phyloP scores from a whole-genome alignment of 2,888 invertebrate genomes.

The Mystacides longicornis region DNA sequence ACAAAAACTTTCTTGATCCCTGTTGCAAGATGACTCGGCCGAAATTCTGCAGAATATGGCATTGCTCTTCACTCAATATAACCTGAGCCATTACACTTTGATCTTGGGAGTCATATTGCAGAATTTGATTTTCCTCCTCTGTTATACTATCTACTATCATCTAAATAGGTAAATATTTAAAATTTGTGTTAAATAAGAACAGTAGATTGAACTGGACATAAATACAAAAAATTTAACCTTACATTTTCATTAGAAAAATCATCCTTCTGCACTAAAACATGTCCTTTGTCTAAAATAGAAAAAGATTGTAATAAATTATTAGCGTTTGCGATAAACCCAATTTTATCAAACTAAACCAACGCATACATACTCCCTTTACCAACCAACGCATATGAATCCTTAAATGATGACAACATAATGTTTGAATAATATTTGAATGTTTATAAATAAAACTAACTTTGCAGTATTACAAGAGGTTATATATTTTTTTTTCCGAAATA shows the following conservation, averaged over 20 bases:
- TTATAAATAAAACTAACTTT: no score
- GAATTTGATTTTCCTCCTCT: background rate
- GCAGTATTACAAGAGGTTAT: no score
- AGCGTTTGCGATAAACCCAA: no score
- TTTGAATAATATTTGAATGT: no score
- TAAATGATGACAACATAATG: no score
- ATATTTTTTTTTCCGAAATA: no score
- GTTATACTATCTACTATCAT: background rate
- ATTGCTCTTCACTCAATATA: constrained; percentile 18
- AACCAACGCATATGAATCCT: no score
- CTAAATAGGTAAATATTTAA: background rate
- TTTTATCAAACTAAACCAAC: no score
- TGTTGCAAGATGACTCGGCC: constrained; percentile 16
- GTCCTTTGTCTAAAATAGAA: constrained; percentile 7
- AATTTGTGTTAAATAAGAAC: background rate
- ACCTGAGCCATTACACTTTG: constrained; percentile 7
- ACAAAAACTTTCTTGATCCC: constrained; percentile 9
- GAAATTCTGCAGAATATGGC: constrained; percentile 14
- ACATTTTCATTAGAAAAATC: background rate
- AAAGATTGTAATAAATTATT: no score
- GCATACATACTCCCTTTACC: no score
- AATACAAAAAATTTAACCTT: background rate
- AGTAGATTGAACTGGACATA: background rate
- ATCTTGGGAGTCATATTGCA: background rate
- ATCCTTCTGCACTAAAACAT: constrained; percentile 6